Conservation (phyloP, 2,888 invertebrate genomes). For the Acholoe squamosa region DNA sequence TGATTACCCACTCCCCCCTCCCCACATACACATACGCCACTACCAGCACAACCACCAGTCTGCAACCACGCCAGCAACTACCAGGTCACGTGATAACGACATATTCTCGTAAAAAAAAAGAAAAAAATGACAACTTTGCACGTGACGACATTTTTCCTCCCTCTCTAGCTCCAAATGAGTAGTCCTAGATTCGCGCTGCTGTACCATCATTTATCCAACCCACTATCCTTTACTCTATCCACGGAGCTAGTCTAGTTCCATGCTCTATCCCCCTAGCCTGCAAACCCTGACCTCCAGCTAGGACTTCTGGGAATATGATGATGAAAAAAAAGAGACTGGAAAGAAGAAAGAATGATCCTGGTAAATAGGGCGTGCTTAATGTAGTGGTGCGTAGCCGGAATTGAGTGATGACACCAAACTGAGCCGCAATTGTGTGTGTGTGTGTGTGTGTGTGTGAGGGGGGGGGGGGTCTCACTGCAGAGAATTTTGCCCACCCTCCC, state of each 20-base stretch:
- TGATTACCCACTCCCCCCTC: neutral
- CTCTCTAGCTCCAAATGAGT: neutral
- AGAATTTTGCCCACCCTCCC: no score
- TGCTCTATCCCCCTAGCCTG: no score
- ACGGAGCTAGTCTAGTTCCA: no score
- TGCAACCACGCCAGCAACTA: neutral
- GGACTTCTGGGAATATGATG: neutral
- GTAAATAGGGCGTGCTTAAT: neutral
- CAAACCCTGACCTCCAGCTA: no score
- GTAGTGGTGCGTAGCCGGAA: neutral
- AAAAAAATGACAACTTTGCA: neutral
- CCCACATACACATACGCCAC: neutral
- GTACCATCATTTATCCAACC: neutral
- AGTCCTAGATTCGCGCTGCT: neutral
- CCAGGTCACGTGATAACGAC: neutral
- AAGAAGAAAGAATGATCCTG: neutral
- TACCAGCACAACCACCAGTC: no score
- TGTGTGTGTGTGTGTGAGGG: no score
- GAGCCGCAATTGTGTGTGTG: neutral
- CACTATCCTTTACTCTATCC: neutral
- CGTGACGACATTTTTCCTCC: neutral
- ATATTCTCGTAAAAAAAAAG: neutral
- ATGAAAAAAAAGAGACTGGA: neutral
- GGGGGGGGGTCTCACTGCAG: no score
- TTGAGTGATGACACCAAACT: neutral